A percentile compares a stretch with the other conserved stretches of the same genome.
These are phyloP conservation scores for Aotus griseimembra DNA, from an alignment of 2,797 vertebrate species.

Conservation along the genomic window DNA sequence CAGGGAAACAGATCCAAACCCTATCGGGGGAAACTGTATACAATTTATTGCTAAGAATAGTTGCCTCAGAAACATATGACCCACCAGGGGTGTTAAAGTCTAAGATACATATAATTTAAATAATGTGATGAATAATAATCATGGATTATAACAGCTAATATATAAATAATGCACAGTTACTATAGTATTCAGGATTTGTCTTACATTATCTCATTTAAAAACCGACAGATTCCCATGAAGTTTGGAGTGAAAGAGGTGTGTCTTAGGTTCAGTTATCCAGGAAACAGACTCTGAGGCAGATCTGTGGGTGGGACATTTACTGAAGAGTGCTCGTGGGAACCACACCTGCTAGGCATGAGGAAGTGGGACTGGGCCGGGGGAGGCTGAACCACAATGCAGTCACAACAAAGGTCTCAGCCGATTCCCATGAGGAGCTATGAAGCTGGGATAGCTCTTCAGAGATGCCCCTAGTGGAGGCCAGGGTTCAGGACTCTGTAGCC, in stretches of 20 bases:
- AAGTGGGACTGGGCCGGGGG: accelerated
- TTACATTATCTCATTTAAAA: background rate
- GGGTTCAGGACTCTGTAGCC: background rate
- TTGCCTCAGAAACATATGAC: background rate
- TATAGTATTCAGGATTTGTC: background rate
- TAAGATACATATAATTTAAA: background rate
- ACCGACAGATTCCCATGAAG: background rate
- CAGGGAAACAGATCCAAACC: background rate
- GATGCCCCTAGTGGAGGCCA: accelerated
- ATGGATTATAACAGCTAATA: background rate
- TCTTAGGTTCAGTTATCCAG: background rate
- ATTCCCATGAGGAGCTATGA: background rate
- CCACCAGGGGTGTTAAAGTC: background rate
- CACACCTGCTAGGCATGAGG: background rate
- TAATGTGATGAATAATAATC: background rate
- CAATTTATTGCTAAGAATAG: background rate
- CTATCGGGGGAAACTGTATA: background rate
- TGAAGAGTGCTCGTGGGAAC: accelerated
- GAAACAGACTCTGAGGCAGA: background rate
- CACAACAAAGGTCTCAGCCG: background rate
- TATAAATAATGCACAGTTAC: background rate
- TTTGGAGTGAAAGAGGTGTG: background rate
- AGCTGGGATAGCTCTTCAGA: background rate
- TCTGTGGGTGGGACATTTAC: background rate
- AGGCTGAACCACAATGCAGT: background rate